Evolutionary conservation across 2,888 invertebrate species (phyloP), one percentile per base, ranked within the genome.

Genomic region (Clostera curtula): DNA sequence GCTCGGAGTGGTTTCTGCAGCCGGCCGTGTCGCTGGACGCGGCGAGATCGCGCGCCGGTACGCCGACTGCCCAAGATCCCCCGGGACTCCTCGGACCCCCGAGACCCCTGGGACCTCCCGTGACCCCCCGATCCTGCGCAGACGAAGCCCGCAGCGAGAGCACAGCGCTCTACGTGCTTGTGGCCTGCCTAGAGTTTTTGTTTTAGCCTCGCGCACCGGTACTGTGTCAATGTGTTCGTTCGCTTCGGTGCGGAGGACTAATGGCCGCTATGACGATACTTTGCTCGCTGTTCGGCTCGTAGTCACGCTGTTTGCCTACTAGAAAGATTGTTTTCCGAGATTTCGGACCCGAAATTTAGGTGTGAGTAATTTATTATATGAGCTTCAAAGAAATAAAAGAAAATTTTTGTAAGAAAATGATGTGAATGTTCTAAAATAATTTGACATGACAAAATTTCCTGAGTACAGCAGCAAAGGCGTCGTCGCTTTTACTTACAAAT

Each of bases 1-100:
- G 98, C 53, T 97, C 97, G 35, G 97, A 98, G 85, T 98, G 98
- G 98, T 98, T 97, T 86, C 89, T 95, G 74, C 90, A 91, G 58
- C 90, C 90, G 32, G 86, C 86, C 43, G 86, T 87, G 36, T 74
- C 84, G 63, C 65, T 80, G 74, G 82, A 82, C 62, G 72, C 66
- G 54, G 56, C 65, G 50, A 70, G 76, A 39, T 40, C 70, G 44
- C 77, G 79, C 62, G 66, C 75, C 67, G 77, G 74, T 71, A 73
- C 76, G 72, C 59, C 64, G 51, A n/a, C n/a, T n/a, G n/a, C n/a
- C n/a, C n/a, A n/a, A n/a, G n/a, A n/a, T n/a, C 55, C 61, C 36
- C 44, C 47, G 27, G 34, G 39, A 36, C 36, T 35, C 40, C 43
- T 36, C 32, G 39, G 25, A 29, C 35, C 29, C 36, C 37, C 33